These are phyloP conservation scores for Hymenochirus boettgeri DNA, from an alignment of 2,113 vertebrate genomes.

Conservation along the genomic window DNA sequence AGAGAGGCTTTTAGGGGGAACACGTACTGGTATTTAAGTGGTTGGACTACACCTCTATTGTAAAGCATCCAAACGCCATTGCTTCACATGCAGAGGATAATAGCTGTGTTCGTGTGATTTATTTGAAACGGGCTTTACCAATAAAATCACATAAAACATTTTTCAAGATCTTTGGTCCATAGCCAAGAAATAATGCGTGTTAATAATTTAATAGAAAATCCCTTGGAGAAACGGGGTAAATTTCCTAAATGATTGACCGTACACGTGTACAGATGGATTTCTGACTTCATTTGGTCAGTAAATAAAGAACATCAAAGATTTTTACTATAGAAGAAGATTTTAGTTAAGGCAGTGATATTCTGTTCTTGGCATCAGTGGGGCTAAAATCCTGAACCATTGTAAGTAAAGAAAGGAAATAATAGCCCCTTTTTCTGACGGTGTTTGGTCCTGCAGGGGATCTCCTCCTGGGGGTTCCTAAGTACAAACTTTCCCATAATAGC, in stretches of 20 bases:
- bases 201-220: constrained; percentile 32
- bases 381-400: constrained; percentile 13
- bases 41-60: too few species aligned
- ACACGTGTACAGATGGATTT: background rate
- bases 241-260: constrained; percentile 28
- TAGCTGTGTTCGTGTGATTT: constrained; percentile 6
- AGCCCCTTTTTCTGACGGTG: constrained; percentile 28
- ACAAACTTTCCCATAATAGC: constrained; percentile 19
- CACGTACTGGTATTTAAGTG: too few species aligned
- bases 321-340: too few species aligned
- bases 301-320: too few species aligned
- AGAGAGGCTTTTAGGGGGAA: too few species aligned
- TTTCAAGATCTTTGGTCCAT: constrained; percentile 31
- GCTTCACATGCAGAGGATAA: background rate
- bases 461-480: constrained; percentile 34
- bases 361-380: too few species aligned
- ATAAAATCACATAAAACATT: constrained; percentile 14
- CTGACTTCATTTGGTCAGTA: background rate
- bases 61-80: too few species aligned
- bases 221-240: background rate
- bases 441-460: constrained; percentile 16
- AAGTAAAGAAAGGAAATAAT: constrained; percentile 26
- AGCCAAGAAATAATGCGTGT: constrained; percentile 40
- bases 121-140: background rate
- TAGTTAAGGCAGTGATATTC: too few species aligned